Evolutionary conservation across 2,797 vertebrate species (phyloP), one percentile per base, ranked within the genome.

Genomic region (Bucorvus abyssinicus): DNA sequence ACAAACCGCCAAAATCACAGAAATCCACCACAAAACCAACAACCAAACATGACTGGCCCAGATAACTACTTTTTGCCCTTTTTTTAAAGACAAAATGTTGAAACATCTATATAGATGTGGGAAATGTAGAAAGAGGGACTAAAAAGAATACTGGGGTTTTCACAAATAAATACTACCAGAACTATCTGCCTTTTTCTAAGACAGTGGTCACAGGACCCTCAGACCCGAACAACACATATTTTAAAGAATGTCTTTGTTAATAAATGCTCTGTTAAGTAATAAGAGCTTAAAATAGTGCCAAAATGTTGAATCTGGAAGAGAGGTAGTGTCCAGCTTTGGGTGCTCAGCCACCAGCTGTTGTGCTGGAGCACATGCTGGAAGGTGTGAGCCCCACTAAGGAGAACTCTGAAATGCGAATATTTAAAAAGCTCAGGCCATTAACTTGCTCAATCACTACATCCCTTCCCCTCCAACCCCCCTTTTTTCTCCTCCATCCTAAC

Each of bases 261-360:
- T 44, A 75, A 47, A 64, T 53, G 18, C 13, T 18, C 50, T 8
- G 7, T 38, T 27, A 47, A 59, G 30, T 45, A 70, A 40, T 15
- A 61, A 56, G 12, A 50, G 34, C 69, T 50, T 75, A 47, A 84
- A 80, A 18, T 4, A 73, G 7, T 36, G 30, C 14, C 70, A 67
- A 65, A 57, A 45, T 6, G 11, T 24, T 84, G 59, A 57, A 55
- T 42, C 15, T 32, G 36, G 23, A 60, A 79, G 44, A 74, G 22
- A 10, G 10, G n/a, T 8, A 52, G 26, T 1, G 4, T 26, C 40
- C 8, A 49, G 26, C 47, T 15, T 0, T 18, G 38, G 47, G 12
- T 47, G 52, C 57, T 64, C 34, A 34, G 50, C 24, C 36, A 53
- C 50, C 11, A 30, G 19, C 15, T 27, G 20, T 14, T 60, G 47